Base-by-base conservation (phyloP, 2,797 vertebrate species). In the Malacoctenus gilli region DNA sequence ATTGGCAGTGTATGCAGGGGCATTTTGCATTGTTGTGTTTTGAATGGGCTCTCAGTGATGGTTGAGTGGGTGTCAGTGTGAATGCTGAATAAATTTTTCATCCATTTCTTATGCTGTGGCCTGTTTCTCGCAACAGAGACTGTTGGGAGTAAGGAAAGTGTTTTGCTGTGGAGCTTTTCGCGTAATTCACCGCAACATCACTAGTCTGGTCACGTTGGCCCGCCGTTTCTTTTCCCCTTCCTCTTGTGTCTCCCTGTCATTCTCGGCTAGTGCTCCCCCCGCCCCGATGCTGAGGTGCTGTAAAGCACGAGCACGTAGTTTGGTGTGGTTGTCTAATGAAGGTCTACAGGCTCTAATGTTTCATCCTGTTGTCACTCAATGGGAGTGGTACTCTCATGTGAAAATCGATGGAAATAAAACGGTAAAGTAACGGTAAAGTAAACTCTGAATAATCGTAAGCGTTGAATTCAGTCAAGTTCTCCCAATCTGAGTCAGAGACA, bases 261-360 rank as follows among this genome's bases (percentile, higher is more conserved):
- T 56, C 15, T 46, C 0, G 37, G 44, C 47, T 38, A 38, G 42
- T 44, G 49, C 42, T 5, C 2, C 30, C 22, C 19, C 49, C 15
- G 25, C 37, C 31, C 34, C 55, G 8, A 34, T 50, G 22, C 37
- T 69, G 13, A 40, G 35, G 48, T 67, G 39, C 75, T 57, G 66
- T 82, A 71, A 81, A 86, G 55, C 44, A 56, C 74, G 61, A 79
- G 64, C 68, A 55, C 61, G 68, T 73, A 59, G 68, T 84, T 84
- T 66, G 35, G 61, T n/a, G n/a, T n/a, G n/a, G n/a, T n/a, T n/a
- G n/a, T 81, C 69, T 68, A 70, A 83, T 84, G 66, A 82, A 79
- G 69, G 41, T 73, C 57, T 63, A 34, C 39, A 38, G 34, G 49
- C 31, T 62, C 54, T 59, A 30, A 60, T 75, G 60, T 71, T 32